Base-by-base conservation (phyloP, 2,113 vertebrate species). In the Caloenas nicobarica region DNA sequence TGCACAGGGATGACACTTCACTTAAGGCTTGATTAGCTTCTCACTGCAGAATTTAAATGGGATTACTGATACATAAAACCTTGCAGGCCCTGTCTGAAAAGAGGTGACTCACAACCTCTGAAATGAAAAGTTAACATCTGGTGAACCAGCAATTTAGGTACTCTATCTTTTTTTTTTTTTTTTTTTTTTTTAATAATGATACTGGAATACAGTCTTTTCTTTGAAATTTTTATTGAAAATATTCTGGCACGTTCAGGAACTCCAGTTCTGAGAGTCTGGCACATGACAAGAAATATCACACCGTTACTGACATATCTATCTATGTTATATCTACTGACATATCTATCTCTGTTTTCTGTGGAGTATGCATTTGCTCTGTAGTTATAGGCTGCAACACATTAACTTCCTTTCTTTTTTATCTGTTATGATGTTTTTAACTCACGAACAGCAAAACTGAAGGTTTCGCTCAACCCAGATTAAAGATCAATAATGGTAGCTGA, bases 11-110 rank as follows among this genome's bases (percentile, higher is more conserved):
- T 95, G 89, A 95, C 85, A 95, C 85, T 73, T 87, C 87, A 94
- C 29, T 57, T 94, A 95, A 97, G 69, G 81, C 93, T 93, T 93
- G 96, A 89, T 96, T 96, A 96, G 68, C 68, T 89, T 26, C 74
- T 90, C 64, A 68, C 42, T 89, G 76, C 66, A 95, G 91, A 91
- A 88, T 94, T 88, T 94, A 94, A 94, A 95, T 91, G 60, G 91
- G 89, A 96, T 96, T 96, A 96, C 2, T 62, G 93, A 86, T 78
- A 93, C 46, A 90, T 77, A 90, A 95, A 93, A 65, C 85, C 60
- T 91, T 16, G 2, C 58, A 88, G 79, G n/a, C 89, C 93, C 46
- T 86, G 58, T 70, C 76, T 91, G 81, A 86, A 88, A 85, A 91
- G 24, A 46, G 34, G 36, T 94, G 71, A 96, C 90, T 83, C 94